Evolutionary conservation across 2,797 vertebrate species (phyloP), one percentile per base, ranked within the genome.

Genomic region (Eptatretus atami): DNA sequence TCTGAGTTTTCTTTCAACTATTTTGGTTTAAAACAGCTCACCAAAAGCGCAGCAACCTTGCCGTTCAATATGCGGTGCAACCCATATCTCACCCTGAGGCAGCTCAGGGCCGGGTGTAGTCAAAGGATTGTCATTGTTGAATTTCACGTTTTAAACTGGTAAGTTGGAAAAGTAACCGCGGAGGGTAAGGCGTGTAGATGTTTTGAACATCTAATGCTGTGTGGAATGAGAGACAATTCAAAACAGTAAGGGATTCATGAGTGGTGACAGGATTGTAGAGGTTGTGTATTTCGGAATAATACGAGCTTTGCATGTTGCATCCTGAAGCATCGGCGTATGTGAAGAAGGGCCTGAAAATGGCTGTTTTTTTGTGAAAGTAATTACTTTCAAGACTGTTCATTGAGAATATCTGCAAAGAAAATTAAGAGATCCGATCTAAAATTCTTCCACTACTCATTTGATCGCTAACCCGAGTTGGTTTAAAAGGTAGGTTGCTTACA

Each of bases 351-450:
- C 73, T 96, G 90, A 69, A 95, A 95, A 70, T 93, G 87, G 66
- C 80, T 86, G 73, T n/a, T 96, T 94, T 76, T 96, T 96, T 1
- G 87, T 96, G 73, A 94, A 96, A 0, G 86, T 86, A 64, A 96
- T 95, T 66, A 96, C 87, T 70, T 88, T 81, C 72, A 96, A 69
- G 52, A 96, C 86, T 0, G 84, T 86, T 66, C 90, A 87, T 92
- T 52, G 84, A 85, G 71, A 96, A 95, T 69, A 96, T 95, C 90
- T 96, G 73, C 68, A 69, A 66, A 63, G 66, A 53, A 71, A 63
- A 55, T 52, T 66, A 52, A 10, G 14, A 6, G 44, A 12, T 66
- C 64, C 65, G 66, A 25, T n/a, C 63, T 25, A 9, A 52, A 9
- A n/a, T 53, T 53, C 53, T 3, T 66, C 52, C 6, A 24, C 53